Base-by-base conservation (phyloP, 1,140 invertebrate species). In the Ditylenchus dipsaci region DNA sequence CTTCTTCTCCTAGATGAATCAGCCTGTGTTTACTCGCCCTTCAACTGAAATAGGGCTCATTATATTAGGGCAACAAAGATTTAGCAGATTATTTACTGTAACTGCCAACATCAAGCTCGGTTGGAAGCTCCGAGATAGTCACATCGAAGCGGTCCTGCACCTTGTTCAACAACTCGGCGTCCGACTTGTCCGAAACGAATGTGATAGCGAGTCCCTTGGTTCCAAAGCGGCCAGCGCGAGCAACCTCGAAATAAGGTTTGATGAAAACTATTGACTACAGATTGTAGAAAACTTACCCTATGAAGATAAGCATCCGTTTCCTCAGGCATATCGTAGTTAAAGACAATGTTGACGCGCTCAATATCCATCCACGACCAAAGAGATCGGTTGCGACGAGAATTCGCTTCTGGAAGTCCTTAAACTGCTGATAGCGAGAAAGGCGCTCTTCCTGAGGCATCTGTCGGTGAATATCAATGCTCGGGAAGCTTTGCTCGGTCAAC, bases 251-350 rank as follows among this genome's bases (percentile, higher is more conserved):
- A 53, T 53, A 19, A 21, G 49, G n/a, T n/a, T n/a, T 96, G 86
- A 19, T 21, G n/a, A 17, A 26, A 21, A 53, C 23, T 21, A 7
- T 3, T 53, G n/a, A 19, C 43, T 53, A 21, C 23, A 17, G 23
- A 21, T 53, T 53, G 49, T 7, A 53, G 49, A 5, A 30, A 63
- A 60, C 80, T 74, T 81, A 87, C 95, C 84, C 96, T 88, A 86
- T 99, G 96, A 53, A 99, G 86, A 82, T 99, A 99, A 0, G 95
- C 98, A 80, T 99, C 96, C 0, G 95, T 96, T 86, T 97, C 92
- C 86, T 99, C 96, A 9, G 96, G 95, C 95, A 98, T 98, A 81
- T 99, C 96, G 83, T 99, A 99, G 84, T 99, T 99, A 82, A 99
- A 97, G 0, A 99, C 96, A 84, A 99, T 99, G 84, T 99, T 99